Conservation (phyloP, 1,140 invertebrate genomes). For the Neelides sp. region DNA sequence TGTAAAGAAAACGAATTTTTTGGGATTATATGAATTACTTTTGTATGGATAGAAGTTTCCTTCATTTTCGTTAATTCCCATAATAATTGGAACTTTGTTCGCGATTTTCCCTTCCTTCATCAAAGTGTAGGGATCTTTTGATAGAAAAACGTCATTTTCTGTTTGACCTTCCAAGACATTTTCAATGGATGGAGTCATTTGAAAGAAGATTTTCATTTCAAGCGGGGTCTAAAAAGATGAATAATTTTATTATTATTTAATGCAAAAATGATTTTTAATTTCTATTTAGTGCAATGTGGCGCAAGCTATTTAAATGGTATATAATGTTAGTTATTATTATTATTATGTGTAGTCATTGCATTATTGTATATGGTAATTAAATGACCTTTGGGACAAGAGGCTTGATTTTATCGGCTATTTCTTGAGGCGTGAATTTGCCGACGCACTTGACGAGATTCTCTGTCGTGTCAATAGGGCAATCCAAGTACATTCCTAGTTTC, state of each 20-base stretch:
- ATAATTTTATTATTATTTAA: neutral
- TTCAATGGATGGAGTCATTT: conserved; percentile 14
- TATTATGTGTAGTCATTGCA: too few relatives aligned
- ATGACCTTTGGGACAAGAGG: neutral
- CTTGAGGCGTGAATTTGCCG: neutral
- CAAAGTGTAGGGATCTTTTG: conserved; percentile 11
- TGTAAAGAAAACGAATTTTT: neutral
- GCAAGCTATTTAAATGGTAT: too few relatives aligned
- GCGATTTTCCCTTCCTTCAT: conserved; percentile 12
- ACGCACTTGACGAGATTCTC: conserved; percentile 16
- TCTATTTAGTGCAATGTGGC: too few relatives aligned
- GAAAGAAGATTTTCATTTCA: too few relatives aligned
- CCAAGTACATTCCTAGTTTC: conserved; percentile 8
- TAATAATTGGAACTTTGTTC: conserved; percentile 16
- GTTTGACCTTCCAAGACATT: conserved; percentile 10
- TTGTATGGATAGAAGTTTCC: neutral
- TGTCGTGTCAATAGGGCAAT: conserved; percentile 11
- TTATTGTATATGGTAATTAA: neutral
- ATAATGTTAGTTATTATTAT: too few relatives aligned
- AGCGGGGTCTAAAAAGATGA: too few relatives aligned
- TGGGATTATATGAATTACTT: neutral
- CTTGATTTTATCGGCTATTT: conserved; percentile 6
- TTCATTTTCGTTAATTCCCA: conserved; percentile 1
- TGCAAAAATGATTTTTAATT: too few relatives aligned
- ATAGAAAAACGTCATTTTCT: conserved; percentile 12